phyloP scores from a whole-genome alignment of 2,797 vertebrate genomes.

The Pipistrellus pipistrellus region DNA sequence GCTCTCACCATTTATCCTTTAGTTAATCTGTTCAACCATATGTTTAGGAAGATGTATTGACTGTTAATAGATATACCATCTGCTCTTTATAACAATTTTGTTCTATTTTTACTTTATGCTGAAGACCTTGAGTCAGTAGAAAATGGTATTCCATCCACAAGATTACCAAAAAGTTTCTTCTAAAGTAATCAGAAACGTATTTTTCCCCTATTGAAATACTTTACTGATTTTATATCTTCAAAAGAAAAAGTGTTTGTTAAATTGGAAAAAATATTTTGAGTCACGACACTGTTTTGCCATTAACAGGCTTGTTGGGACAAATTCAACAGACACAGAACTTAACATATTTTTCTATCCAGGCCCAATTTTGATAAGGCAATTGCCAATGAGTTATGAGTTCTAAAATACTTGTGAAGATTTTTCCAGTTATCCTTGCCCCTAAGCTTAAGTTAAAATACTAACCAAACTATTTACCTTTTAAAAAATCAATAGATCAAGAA shows the following conservation, averaged over 20 bases:
- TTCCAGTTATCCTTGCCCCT: not conserved
- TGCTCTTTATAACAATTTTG: conserved; percentile 84
- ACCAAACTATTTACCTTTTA: conserved; percentile 39
- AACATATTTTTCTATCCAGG: conserved; percentile 35
- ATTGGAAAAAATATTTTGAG: conserved; percentile 29
- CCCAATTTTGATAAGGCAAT: conserved; percentile 34
- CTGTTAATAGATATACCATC: conserved; percentile 88
- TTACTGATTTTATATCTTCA: conserved; percentile 20
- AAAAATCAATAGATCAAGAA: conserved; percentile 61
- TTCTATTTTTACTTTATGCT: conserved; percentile 85
- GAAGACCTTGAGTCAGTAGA: conserved; percentile 82
- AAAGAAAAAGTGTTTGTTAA: conserved; percentile 60
- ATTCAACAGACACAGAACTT: not conserved
- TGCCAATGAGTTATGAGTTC: conserved; percentile 26
- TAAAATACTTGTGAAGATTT: conserved; percentile 56
- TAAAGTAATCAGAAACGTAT: conserved; percentile 64
- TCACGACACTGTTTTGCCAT: not conserved
- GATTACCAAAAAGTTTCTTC: conserved; percentile 76
- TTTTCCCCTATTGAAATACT: conserved; percentile 47
- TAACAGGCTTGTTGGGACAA: not conserved
- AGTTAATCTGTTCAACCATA: conserved; percentile 88
- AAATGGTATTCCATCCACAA: conserved; percentile 72
- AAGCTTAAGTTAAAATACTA: conserved; percentile 55
- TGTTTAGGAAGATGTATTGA: conserved; percentile 88
- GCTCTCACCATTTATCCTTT: conserved; percentile 85